A percentile compares a stretch with the other conserved stretches of the same genome.
These are phyloP conservation scores for Drosophila bipectinata DNA, from an alignment of 1,140 invertebrate species.

Conservation along the genomic window DNA sequence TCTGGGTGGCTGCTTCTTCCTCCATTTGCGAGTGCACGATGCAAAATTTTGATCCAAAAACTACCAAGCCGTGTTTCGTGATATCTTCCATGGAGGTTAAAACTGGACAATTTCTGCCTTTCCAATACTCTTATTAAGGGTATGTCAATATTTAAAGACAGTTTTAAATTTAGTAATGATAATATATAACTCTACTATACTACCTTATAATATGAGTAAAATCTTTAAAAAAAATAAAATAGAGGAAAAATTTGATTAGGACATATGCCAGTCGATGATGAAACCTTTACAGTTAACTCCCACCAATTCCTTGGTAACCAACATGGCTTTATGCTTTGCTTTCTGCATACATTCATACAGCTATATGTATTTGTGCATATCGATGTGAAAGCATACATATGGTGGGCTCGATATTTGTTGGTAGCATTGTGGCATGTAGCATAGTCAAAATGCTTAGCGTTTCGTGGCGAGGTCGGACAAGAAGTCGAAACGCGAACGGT, in stretches of 20 bases:
- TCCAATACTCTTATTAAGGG: conserved; percentile 11
- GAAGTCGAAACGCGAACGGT: conserved; percentile 62
- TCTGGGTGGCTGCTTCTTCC: background rate
- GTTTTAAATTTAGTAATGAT: background rate
- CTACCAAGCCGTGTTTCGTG: conserved; percentile 34
- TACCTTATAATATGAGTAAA: no score
- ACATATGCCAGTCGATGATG: background rate
- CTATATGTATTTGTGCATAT: background rate
- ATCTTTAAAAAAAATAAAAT: background rate
- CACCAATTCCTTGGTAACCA: conserved; percentile 1
- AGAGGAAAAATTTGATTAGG: background rate
- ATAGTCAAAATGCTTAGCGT: conserved; percentile 65
- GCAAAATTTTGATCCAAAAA: conserved; percentile 55
- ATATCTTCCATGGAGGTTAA: conserved; percentile 21
- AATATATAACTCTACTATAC: no score
- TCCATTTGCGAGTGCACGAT: conserved; percentile 10
- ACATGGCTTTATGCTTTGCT: conserved; percentile 1
- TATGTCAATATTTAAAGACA: background rate
- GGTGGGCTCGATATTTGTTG: conserved; percentile 40
- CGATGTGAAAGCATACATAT: conserved; percentile 11
- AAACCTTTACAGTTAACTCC: background rate
- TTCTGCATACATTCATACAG: conserved; percentile 4
- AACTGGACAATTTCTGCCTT: conserved; percentile 12
- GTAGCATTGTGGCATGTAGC: conserved; percentile 55
- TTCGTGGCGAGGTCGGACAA: conserved; percentile 46